Conservation (phyloP, 2,888 invertebrate species). For the Eupithecia pulchellata region DNA sequence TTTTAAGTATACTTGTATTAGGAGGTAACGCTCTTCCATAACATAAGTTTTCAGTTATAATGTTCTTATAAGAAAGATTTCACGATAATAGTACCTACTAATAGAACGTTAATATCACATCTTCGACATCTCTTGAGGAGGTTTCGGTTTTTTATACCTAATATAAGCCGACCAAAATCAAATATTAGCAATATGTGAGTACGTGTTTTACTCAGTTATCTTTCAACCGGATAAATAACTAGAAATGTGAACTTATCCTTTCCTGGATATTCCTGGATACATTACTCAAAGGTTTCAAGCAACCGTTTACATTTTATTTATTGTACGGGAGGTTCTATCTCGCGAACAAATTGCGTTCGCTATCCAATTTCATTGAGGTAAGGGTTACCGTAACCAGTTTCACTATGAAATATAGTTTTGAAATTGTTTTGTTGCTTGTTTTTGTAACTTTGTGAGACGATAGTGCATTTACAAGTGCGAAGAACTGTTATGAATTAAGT, state of each 20-base stretch:
- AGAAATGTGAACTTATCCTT: neutral
- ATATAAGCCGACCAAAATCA: too few relatives aligned
- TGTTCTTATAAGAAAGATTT: too few relatives aligned
- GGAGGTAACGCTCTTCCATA: too few relatives aligned
- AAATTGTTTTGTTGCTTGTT: constrained; percentile 27
- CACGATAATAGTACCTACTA: too few relatives aligned
- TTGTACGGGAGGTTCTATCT: constrained; percentile 45
- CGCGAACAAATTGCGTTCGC: constrained; percentile 57
- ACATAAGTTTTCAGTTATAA: too few relatives aligned
- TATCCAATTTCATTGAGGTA: constrained; percentile 59
- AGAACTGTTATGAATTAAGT: neutral
- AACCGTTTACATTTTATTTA: constrained; percentile 12
- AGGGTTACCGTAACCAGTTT: constrained; percentile 46
- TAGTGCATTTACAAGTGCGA: neutral
- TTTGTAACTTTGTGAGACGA: neutral
- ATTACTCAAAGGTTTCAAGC: constrained; percentile 16
- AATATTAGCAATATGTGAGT: too few relatives aligned
- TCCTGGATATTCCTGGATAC: neutral
- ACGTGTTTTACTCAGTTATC: too few relatives aligned
- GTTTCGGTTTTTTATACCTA: too few relatives aligned
- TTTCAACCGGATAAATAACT: too few relatives aligned
- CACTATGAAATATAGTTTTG: constrained; percentile 40
- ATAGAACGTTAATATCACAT: too few relatives aligned
- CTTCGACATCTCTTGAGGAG: too few relatives aligned
- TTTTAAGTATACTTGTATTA: too few relatives aligned